These are phyloP conservation scores for Botrylloides violaceus DNA, from an alignment of 23 tunicate genomes.

Conservation along the genomic window DNA sequence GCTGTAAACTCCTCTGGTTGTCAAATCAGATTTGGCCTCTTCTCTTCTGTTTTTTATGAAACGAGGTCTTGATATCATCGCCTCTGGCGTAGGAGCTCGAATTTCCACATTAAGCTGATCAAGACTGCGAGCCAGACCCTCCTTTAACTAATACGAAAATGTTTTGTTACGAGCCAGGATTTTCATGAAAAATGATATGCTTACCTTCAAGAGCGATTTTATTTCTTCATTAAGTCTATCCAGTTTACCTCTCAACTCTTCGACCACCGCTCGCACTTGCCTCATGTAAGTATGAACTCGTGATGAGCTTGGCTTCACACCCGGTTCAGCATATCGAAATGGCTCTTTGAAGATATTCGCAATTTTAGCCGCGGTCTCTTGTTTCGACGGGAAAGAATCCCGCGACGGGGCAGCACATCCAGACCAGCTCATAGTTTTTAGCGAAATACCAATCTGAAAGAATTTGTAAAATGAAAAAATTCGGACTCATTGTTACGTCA, in stretches of 20 bases:
- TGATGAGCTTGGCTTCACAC: conserved; percentile 24
- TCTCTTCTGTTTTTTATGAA: conserved; percentile 36
- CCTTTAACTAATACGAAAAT: conserved; percentile 16
- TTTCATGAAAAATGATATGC: not conserved
- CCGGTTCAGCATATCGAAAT: conserved; percentile 19
- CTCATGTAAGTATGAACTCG: conserved; percentile 46
- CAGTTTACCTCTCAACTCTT: conserved; percentile 26
- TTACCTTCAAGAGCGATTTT: conserved; percentile 42
- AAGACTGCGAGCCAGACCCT: conserved; percentile 39
- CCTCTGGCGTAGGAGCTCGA: conserved; percentile 22
- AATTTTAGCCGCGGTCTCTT: conserved; percentile 27
- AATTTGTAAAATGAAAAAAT: no score
- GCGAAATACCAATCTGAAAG: not conserved
- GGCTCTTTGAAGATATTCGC: conserved; percentile 6
- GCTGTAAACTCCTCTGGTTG: conserved; percentile 28
- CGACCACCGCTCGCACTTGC: conserved; percentile 46
- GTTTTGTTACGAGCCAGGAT: not conserved
- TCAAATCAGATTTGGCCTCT: conserved; percentile 27
- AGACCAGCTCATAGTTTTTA: not conserved
- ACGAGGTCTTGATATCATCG: conserved; percentile 30
- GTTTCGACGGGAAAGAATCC: not conserved
- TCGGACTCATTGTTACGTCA: conserved; percentile 2
- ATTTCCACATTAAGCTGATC: conserved; percentile 35
- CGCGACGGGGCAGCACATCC: not conserved
- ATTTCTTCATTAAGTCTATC: conserved; percentile 43